Evolutionary conservation across 2,888 invertebrate genomes (phyloP), one percentile per base, ranked within the genome.

Genomic region (Fissipunctia ypsillon): DNA sequence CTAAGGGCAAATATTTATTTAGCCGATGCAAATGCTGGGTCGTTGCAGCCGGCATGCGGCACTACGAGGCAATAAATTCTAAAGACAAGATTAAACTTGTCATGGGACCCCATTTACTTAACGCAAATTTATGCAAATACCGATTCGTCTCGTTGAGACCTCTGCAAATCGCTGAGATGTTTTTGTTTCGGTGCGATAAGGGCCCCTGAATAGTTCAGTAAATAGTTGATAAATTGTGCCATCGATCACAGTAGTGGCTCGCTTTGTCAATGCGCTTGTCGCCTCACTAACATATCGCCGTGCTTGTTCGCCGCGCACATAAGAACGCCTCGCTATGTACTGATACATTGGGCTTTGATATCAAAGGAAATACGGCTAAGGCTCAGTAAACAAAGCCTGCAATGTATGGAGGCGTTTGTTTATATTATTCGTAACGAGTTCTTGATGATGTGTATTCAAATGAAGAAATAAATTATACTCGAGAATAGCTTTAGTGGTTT

Each of bases 61-160:
- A 90, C 92, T 91, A 87, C 91, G 90, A 90, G 92, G 94, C 94
- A 92, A 96, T 96, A 95, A 96, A 96, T 96, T 94, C 91, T 90
- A 89, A 93, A 94, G 95, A 95, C 95, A 95, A 95, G 95, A 95
- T 96, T 95, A 96, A 95, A 95, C 94, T 96, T 96, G 96, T 96
- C 95, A 95, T 91, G 95, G 94, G 93, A 92, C 92, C 94, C 95
- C 95, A 94, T 96, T 96, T 95, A 95, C 95, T 95, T 95, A 95
- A 95, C 94, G 95, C 94, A 95, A 96, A 96, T 96, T 95, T 96
- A 96, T 96, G 95, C 94, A 95, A 95, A 95, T 95, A 92, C 94
- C 92, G 38, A 73, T 78, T 91, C 90, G 90, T 92, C 93, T 93
- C 91, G 93, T 93, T 94, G 93, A 92, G 87, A 84, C 85, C 87